Evolutionary conservation across 1,140 invertebrate species (phyloP).

Genomic region (Galendromus occidentalis): DNA sequence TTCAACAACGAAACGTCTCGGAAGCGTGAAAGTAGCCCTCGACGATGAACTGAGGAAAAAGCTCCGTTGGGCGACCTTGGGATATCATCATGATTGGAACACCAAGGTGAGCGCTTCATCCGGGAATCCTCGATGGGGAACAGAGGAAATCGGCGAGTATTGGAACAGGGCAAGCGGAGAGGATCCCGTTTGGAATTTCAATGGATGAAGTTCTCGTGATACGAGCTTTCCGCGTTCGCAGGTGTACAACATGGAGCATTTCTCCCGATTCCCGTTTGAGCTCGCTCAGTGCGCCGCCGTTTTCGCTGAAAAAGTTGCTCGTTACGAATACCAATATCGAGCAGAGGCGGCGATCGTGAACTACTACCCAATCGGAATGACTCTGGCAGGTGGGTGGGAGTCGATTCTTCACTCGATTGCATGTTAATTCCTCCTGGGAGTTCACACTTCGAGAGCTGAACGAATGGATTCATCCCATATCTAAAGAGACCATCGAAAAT

Average conservation of each 20-base stretch:
- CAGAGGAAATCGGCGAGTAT: too few relatives aligned
- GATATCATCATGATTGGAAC: slow-evolving; percentile 89
- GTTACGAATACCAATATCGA: slow-evolving; percentile 36
- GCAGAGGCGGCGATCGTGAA: slow-evolving; percentile 83
- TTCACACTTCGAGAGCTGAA: too few relatives aligned
- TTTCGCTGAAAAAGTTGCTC: slow-evolving; percentile 15
- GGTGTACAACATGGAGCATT: slow-evolving; percentile 45
- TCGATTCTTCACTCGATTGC: background rate
- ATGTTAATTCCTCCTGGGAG: too few relatives aligned
- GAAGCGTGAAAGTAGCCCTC: slow-evolving; percentile 23
- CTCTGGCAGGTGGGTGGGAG: slow-evolving; percentile 36
- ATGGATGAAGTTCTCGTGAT: too few relatives aligned
- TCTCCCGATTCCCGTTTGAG: slow-evolving; percentile 23
- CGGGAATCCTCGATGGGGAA: background rate
- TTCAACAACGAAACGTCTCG: slow-evolving; percentile 24
- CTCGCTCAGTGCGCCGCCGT: slow-evolving; percentile 12
- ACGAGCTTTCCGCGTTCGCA: slow-evolving; percentile 26
- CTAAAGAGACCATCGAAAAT: too few relatives aligned
- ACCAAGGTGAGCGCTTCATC: slow-evolving; percentile 47
- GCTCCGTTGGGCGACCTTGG: slow-evolving; percentile 71
- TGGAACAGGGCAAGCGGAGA: too few relatives aligned
- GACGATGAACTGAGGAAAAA: slow-evolving; percentile 32
- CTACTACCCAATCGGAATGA: slow-evolving; percentile 77
- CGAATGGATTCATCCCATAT: too few relatives aligned
- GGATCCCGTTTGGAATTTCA: too few relatives aligned